Conservation (phyloP, 2,888 invertebrate species). For the Tachina fera region DNA sequence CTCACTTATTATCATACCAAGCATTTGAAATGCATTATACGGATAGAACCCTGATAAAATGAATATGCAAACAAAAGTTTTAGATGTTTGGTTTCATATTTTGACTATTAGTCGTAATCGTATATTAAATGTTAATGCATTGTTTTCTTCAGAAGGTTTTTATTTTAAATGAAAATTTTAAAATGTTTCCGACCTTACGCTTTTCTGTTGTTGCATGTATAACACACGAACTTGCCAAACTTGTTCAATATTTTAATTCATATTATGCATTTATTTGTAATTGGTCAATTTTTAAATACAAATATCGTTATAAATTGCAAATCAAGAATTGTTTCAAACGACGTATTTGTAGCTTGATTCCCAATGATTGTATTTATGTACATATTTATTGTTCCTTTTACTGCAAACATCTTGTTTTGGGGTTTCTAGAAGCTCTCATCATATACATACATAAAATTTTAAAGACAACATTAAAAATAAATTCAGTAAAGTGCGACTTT, state of each 20-base stretch:
- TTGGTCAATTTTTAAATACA: neutral
- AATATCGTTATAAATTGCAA: neutral
- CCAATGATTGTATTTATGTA: too few species aligned
- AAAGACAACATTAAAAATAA: too few species aligned
- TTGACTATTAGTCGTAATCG: neutral
- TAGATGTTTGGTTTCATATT: constrained; percentile 2
- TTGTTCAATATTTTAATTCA: constrained; percentile 4
- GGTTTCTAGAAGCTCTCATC: too few species aligned
- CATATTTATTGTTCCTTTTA: too few species aligned
- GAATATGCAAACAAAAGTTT: neutral
- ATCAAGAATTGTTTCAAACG: neutral
- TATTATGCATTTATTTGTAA: constrained; percentile 3
- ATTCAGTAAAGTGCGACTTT: too few species aligned
- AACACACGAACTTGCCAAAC: constrained; percentile 10
- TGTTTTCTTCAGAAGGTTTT: neutral
- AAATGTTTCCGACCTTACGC: neutral
- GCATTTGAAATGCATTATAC: constrained; percentile 9
- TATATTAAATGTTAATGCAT: neutral
- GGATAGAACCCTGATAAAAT: neutral
- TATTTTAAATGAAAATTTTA: neutral
- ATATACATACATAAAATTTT: too few species aligned
- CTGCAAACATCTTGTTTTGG: too few species aligned
- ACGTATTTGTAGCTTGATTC: neutral
- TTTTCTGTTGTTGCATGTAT: neutral
- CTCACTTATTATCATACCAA: constrained; percentile 3